Base-by-base conservation (phyloP, 92 coral and sea anemone genomes). In the Montipora capitata region DNA sequence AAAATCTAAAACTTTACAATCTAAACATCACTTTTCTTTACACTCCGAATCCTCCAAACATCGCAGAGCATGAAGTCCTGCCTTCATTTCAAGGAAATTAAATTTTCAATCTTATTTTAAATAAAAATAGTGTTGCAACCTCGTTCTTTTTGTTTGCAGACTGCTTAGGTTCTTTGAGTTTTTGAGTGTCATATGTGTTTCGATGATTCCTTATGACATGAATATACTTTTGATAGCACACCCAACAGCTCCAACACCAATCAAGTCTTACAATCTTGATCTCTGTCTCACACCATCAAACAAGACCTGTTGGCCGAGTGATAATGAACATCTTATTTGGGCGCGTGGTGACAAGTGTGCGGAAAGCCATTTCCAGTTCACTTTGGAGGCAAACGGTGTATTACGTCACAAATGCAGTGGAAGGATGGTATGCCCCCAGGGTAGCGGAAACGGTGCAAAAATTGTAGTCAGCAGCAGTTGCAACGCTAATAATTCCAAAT, bases 401-500 rank as follows among this genome's bases (percentile, higher is more conserved):
- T 63, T 94, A 71, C 85, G 94, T 65, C 96, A 94, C 75, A 72
- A 54, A 20, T 91, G 96, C 76, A 94, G 96, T 66, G 91, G 84
- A 7, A 94, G 85, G 27, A 76, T 82, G 66, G 92, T 94, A 38
- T 94, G 96, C 84, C 94, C 93, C 2, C 71, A 84, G 40, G 81
- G 88, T 76, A 92, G 91, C 38, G 38, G 69, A 10, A 81, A 77
- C 10, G 89, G 90, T n/a, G 85, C 93, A 8, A 91, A 66, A 18
- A 72, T 94, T 52, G 83, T 91, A 35, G 70, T 94, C 49, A 94
- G 96, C 63, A 78, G 91, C 64, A 65, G 70, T 6, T 94, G 96
- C 45, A 68, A 79, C 5, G 86, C 86, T 2, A 94, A 88, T 38
- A 74, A 91, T 72, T 85, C 96, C 5, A 91, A 85, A 74, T 94